These are phyloP conservation scores for Drosophila prolongata DNA, from an alignment of 2,888 invertebrate genomes.

Conservation along the genomic window DNA sequence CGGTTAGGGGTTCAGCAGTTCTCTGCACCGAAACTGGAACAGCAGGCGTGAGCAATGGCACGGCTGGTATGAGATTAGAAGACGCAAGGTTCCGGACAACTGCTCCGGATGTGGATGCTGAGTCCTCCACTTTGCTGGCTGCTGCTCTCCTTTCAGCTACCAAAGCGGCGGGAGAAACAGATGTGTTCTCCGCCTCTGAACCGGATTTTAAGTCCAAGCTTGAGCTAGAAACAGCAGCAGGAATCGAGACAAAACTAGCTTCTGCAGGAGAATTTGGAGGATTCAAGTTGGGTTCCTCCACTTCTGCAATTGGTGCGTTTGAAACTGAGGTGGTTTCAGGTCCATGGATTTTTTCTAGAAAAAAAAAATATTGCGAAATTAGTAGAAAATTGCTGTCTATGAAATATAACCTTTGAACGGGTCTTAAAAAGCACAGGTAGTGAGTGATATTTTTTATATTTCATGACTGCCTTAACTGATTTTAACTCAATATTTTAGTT, in stretches of 20 bases:
- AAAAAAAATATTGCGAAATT: neutral
- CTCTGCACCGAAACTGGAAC: slow-evolving; percentile 17
- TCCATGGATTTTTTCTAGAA: slow-evolving; percentile 23
- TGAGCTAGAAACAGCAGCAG: neutral
- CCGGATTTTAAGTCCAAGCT: neutral
- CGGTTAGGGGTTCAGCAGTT: neutral
- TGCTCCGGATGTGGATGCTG: slow-evolving; percentile 1
- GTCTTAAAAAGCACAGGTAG: no score
- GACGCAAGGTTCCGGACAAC: slow-evolving; percentile 12
- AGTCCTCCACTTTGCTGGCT: slow-evolving; percentile 6
- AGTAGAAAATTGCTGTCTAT: neutral
- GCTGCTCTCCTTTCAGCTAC: slow-evolving; percentile 43
- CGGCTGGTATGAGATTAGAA: slow-evolving; percentile 19
- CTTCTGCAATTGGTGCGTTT: neutral
- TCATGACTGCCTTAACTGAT: no score
- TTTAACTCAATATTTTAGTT: no score
- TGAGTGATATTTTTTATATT: no score
- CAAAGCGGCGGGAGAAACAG: slow-evolving; percentile 30
- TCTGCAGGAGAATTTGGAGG: neutral
- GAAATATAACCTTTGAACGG: neutral
- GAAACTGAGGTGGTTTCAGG: slow-evolving; percentile 22
- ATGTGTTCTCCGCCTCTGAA: neutral
- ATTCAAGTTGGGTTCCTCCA: neutral
- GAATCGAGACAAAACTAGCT: slow-evolving; percentile 12
- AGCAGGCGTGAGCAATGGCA: slow-evolving; percentile 13